Base-by-base conservation (phyloP, 2,113 vertebrate species). In the Toxotes chatareus region DNA sequence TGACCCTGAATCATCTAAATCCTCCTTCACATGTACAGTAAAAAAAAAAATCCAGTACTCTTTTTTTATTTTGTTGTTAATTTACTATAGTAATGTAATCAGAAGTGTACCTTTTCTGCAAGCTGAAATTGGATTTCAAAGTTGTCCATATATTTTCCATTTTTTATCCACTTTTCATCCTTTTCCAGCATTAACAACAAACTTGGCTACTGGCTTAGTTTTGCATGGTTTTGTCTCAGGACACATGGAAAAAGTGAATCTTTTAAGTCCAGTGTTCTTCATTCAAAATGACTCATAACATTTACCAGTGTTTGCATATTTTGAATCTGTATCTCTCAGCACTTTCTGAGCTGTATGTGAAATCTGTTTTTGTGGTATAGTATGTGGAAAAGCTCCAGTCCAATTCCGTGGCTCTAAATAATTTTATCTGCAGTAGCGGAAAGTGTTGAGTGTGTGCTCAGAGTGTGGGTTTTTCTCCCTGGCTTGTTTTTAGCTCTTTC, bases 291-390 rank as follows among this genome's bases (percentile, higher is more conserved):
- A 27, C 7, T 56, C 27, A 40, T 38, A 21, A 40, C 12, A 44
- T 62, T 34, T 0, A 57, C 27, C 63, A 49, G 9, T 66, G 31
- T 74, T 86, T 73, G 44, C 32, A 59, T 51, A 23, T 31, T 19
- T 17, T 42, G 2, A 73, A 23, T 64, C 36, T 51, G 7, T 17
- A 21, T 59, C 16, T 59, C 65, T 74, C 64, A 10, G 60, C 44
- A 36, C 42, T 62, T 64, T 82, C 4, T 81, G n/a, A 82, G 40
- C 56, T 66, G 17, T 64, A 73, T 68, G 47, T 83, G 47, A 74
- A 75, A 79, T 78, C 55, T 36, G 5, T 76, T 79, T 83, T 76
- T 83, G 62, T 70, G 82, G 64, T 85, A 36, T 38, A 31, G 32
- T 34, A 42, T 61, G 42, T 73, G 67, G 53, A 85, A 75, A 31